Conservation (phyloP, 1,140 invertebrate genomes). For the Drosophila parvula region DNA sequence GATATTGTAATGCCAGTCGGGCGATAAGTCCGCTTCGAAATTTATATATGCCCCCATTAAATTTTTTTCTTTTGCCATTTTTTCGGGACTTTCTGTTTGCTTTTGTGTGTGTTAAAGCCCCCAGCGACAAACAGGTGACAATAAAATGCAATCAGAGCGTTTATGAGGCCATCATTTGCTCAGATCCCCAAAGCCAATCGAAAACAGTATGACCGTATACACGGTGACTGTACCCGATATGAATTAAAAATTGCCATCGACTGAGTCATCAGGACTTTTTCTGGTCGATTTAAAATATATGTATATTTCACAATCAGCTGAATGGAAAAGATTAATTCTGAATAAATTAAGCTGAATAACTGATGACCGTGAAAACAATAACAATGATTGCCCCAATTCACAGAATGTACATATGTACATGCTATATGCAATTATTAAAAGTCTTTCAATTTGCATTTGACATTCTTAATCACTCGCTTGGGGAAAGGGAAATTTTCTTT, state of each 20-base stretch:
- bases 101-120: conserved; percentile 9
- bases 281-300: not conserved
- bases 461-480: conserved; percentile 1
- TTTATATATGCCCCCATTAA: conserved; percentile 47
- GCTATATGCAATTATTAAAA: conserved; percentile 21
- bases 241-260: conserved; percentile 1
- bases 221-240: not conserved
- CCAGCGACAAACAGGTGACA: conserved; percentile 38
- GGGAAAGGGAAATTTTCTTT: not conserved
- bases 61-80: conserved; percentile 21
- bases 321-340: conserved; percentile 9
- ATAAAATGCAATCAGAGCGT: conserved; percentile 57
- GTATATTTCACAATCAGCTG: not conserved
- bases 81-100: conserved; percentile 33
- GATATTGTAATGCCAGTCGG: conserved; percentile 45
- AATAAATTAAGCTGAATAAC: conserved; percentile 10
- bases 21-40: conserved; percentile 38
- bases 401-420: conserved; percentile 12
- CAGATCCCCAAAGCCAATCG: conserved; percentile 22
- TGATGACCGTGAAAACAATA: conserved; percentile 20
- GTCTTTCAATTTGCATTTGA: conserved; percentile 3
- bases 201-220: conserved; percentile 17
- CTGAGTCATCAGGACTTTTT: conserved; percentile 17
- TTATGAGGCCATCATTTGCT: conserved; percentile 36
- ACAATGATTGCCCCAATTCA: conserved; percentile 30